Evolutionary conservation across 2,113 vertebrate genomes (phyloP), one percentile per base, ranked within the genome.

Genomic region (Platysteira castanea): DNA sequence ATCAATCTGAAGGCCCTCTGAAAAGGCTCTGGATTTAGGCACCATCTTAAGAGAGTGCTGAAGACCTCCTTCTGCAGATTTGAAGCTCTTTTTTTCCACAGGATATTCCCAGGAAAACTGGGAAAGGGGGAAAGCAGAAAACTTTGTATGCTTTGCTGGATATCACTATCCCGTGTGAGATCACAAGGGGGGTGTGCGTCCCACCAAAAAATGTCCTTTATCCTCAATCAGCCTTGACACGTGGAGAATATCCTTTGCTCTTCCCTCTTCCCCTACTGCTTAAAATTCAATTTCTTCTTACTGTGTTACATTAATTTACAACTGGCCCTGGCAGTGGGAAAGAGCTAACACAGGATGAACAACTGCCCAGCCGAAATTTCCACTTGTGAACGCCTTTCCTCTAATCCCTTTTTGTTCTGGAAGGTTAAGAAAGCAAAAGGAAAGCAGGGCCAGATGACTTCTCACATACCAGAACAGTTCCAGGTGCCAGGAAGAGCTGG

Each of bases 321-420:
- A 10, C 50, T 39, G 35, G 56, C 76, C 69, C 27, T 90, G 77
- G 75, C 50, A 77, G 46, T 6, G 35, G 42, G 37, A 86, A 71
- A 50, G 84, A 49, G 31, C 78, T 50, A 76, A 53, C 78, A 49
- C 90, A 95, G 92, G 90, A 93, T 84, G 71, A 94, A 53, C 28
- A 56, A 52, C 42, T 74, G 76, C 80, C 90, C 88, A 46, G 82
- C 69, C 87, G 77, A 90, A 90, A 63, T 87, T 96, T 95, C 95
- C 94, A 75, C 76, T 95, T 93, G 88, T 94, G 88, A 95, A 94
- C 85, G 89, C 90, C 96, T 97, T 97, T 96, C 94, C 92, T 97
- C 83, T 87, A 44, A 85, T 85, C 65, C n/a, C 41, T 75, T 91
- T 75, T 87, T 91, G 87, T 97, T 96, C 87, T 75, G 79, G 77